Conservation (phyloP, 2,797 vertebrate species). For the Gymnoscopelus microlampas region DNA sequence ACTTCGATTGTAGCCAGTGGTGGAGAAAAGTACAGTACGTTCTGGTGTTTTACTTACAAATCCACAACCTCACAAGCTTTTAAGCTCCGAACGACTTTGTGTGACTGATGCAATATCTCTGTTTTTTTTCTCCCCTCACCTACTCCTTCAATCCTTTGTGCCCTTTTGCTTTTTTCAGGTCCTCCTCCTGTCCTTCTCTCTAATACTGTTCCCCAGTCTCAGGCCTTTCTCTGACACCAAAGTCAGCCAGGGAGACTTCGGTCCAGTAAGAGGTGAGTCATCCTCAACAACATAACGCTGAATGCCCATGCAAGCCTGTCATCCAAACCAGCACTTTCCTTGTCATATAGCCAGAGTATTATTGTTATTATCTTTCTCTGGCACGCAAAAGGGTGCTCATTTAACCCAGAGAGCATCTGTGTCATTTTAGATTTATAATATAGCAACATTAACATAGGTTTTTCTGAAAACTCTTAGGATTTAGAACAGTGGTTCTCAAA, state of each 20-base stretch:
- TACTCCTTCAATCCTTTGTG: background rate
- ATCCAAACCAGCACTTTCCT: slow-evolving; percentile 44
- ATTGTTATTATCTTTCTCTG: too few relatives aligned
- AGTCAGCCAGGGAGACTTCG: slow-evolving; percentile 81
- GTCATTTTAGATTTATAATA: too few relatives aligned
- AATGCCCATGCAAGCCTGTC: slow-evolving; percentile 24
- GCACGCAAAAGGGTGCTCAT: too few relatives aligned
- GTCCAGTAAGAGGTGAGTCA: slow-evolving; percentile 80
- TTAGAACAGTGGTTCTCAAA: too few relatives aligned
- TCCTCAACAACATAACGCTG: slow-evolving; percentile 29
- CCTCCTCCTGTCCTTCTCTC: slow-evolving; percentile 80
- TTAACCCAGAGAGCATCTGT: too few relatives aligned
- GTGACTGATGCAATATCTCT: background rate
- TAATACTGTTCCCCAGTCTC: slow-evolving; percentile 81
- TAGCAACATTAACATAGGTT: too few relatives aligned
- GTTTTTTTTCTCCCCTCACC: background rate
- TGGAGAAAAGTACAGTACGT: too few relatives aligned
- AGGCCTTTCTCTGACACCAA: slow-evolving; percentile 79
- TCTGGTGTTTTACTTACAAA: too few relatives aligned
- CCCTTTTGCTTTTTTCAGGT: slow-evolving; percentile 60
- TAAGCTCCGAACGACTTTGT: too few relatives aligned
- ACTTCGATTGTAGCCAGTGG: slow-evolving; percentile 21
- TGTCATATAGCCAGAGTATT: slow-evolving; percentile 7
- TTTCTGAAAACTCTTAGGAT: too few relatives aligned
- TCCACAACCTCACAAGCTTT: too few relatives aligned